Percentiles rank a stretch among this genome's conserved stretches.
Conservation (phyloP, 2,888 invertebrate species). For the Archips xylosteana region DNA sequence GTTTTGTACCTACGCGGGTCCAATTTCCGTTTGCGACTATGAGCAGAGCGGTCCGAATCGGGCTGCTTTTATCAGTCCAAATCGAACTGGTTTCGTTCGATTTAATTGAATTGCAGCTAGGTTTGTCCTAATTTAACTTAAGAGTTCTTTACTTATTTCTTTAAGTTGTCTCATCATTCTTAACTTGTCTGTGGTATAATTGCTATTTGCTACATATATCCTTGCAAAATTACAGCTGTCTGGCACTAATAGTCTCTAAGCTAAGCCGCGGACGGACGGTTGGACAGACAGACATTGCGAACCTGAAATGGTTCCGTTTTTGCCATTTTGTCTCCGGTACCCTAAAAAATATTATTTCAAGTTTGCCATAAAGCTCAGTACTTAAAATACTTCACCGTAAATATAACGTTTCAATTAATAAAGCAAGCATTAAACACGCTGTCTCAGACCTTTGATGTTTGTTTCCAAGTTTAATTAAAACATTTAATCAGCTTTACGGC, state of each 20-base stretch:
- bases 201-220: no score
- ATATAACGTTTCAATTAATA: neutral
- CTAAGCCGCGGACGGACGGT: no score
- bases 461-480: slow-evolving; percentile 13
- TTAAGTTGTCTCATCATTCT: no score
- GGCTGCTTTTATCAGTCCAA: neutral
- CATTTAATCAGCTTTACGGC: slow-evolving; percentile 11
- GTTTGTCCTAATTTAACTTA: neutral
- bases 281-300: no score
- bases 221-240: no score
- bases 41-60: neutral
- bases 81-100: neutral
- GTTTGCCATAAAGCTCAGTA: no score
- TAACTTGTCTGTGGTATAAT: no score
- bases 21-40: neutral
- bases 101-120: neutral
- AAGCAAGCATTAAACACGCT: neutral
- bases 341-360: no score
- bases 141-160: no score
- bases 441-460: slow-evolving; percentile 10
- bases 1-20: neutral
- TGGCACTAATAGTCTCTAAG: no score
- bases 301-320: no score
- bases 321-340: no score
- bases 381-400: neutral